Evolutionary conservation across 1,140 invertebrate genomes (phyloP), one percentile per base, ranked within the genome.

Genomic region (Chrysoperla carnea): DNA sequence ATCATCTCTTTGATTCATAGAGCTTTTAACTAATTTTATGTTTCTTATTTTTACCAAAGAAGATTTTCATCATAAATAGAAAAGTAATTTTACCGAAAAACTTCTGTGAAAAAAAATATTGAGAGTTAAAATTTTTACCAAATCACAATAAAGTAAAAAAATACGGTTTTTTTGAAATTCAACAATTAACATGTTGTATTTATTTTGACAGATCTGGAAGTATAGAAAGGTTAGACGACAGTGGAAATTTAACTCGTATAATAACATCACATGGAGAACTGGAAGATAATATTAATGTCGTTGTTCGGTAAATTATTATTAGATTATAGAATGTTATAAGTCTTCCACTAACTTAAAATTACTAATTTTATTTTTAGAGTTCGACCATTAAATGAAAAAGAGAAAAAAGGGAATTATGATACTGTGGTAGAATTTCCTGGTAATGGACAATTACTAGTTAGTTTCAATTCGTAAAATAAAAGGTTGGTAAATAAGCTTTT

Each of bases 221-320:
- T 42, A 52, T 57, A 41, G 57, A 59, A 48, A 46, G 55, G 42
- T 44, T 59, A 28, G 55, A 60, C 41, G 52, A 51, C 8, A 53
- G 48, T 39, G 55, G 57, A 43, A 54, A 54, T 41, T 42, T 52
- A 14, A 51, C 45, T 40, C 52, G 54, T 40, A 55, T 61, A 47
- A 55, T 57, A 36, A 54, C 54, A 6, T 56, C 51, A 38, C 54
- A 50, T 45, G 55, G 52, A 40, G 41, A 56, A 46, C 50, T 65
- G n/a, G 80, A 84, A 54, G 80, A 83, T 52, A 84, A 82, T 52
- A 83, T 84, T 42, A 83, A 82, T 57, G 81, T 85, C 11, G 79
- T 81, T 15, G 76, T 85, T 37, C 72, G 78, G 76, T 79, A 60
- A 55, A 45, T 41, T 13, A 28, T 8, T 12, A 37, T 42, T 36